phyloP scores from a whole-genome alignment of 2,797 vertebrate species.

The Pseudochirops corinnae region DNA sequence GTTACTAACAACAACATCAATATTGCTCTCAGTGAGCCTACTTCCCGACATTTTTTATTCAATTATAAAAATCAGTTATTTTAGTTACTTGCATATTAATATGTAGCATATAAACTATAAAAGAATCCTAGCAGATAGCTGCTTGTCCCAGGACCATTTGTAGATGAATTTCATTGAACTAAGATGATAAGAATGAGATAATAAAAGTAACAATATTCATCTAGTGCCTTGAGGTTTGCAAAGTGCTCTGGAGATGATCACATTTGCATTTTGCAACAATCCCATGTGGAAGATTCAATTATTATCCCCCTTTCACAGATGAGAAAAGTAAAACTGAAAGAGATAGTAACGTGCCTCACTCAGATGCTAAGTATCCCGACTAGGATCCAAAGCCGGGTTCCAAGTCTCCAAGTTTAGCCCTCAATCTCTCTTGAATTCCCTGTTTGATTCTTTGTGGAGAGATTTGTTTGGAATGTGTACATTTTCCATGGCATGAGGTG shows the following conservation, averaged over 20 bases:
- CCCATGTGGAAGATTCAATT: background rate
- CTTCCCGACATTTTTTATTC: background rate
- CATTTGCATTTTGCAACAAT: background rate
- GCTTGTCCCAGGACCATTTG: background rate
- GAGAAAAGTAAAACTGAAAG: background rate
- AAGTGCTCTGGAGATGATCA: background rate
- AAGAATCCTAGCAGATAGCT: background rate
- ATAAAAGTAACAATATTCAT: background rate
- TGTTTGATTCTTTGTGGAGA: background rate
- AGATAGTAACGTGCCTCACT: background rate
- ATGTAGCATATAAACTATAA: background rate
- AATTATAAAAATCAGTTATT: background rate
- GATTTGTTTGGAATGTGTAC: slow-evolving; percentile 13
- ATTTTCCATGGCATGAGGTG: background rate
- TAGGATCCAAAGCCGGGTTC: background rate
- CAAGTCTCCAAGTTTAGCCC: background rate
- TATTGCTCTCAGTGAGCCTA: background rate
- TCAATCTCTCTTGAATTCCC: background rate
- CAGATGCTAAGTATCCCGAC: background rate
- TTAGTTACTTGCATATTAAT: background rate
- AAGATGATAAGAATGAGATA: background rate
- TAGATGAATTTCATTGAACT: background rate
- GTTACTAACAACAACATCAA: background rate
- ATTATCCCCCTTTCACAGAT: background rate
- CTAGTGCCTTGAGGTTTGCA: background rate